Conservation (phyloP, 2,888 invertebrate genomes). For the Cosmopolites sordidus region DNA sequence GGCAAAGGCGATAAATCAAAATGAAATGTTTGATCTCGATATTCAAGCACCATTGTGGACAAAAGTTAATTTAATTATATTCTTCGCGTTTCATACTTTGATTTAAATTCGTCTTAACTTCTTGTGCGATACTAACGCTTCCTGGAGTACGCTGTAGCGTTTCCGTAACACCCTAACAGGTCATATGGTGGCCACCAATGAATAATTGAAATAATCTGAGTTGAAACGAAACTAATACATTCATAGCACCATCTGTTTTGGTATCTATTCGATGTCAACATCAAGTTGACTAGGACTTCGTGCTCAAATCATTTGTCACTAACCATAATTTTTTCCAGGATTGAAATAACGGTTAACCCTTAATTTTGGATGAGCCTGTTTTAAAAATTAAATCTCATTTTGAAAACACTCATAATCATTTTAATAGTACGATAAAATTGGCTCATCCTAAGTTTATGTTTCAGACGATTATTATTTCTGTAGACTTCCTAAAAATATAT, state of each 20-base stretch:
- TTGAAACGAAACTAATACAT: too few species aligned
- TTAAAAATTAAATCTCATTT: too few species aligned
- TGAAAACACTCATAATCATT: too few species aligned
- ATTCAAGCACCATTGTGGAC: too few species aligned
- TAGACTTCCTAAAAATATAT: too few species aligned
- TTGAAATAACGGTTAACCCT: conserved; percentile 3
- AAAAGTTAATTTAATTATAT: too few species aligned
- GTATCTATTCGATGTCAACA: background rate
- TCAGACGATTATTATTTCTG: too few species aligned
- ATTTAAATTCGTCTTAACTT: background rate
- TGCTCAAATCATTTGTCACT: conserved; percentile 9
- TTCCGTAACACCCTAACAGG: background rate
- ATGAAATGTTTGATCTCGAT: background rate
- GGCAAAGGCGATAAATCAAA: background rate
- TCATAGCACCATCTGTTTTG: too few species aligned
- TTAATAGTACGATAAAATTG: too few species aligned
- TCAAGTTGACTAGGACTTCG: conserved; percentile 13
- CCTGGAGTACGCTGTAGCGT: background rate
- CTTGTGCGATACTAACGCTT: conserved; percentile 1
- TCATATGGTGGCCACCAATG: background rate
- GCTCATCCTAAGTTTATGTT: too few species aligned
- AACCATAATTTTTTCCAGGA: conserved; percentile 6
- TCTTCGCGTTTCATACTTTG: background rate
- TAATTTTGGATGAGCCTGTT: conserved; percentile 11
- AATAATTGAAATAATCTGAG: background rate